Percentiles rank a stretch among this genome's conserved stretches.
Evolutionary conservation across 2,113 vertebrate species (phyloP).

Genomic region (Sorex fumeus): DNA sequence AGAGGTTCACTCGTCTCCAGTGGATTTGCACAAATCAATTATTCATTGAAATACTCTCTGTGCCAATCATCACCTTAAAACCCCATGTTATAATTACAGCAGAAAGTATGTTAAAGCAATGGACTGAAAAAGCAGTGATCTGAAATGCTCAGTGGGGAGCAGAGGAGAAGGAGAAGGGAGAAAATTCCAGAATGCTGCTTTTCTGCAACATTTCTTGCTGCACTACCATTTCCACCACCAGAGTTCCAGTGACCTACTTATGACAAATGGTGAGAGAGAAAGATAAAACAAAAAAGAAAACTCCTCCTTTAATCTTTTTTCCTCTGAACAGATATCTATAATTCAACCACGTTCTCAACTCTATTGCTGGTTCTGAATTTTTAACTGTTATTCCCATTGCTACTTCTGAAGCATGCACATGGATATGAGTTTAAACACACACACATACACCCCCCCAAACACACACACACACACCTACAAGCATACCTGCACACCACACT

Average conservation of each 20-base stretch:
- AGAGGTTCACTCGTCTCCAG: constrained; percentile 14
- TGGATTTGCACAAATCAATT: not conserved
- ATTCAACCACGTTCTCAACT: constrained; percentile 75
- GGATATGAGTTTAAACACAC: no score
- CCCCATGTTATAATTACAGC: not conserved
- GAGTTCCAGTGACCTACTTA: constrained; percentile 80
- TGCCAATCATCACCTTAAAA: no score
- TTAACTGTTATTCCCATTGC: constrained; percentile 72
- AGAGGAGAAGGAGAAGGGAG: not conserved
- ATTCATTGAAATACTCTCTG: not conserved
- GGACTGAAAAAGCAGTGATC: not conserved
- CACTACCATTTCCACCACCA: constrained; percentile 21
- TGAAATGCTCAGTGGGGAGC: not conserved
- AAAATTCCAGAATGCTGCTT: accelerated
- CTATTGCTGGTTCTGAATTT: constrained; percentile 67
- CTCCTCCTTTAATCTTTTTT: constrained; percentile 80
- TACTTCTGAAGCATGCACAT: not conserved
- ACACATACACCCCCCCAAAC: accelerated
- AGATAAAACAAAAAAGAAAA: constrained; percentile 74
- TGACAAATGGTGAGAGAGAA: constrained; percentile 61
- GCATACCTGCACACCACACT: accelerated
- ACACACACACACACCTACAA: not conserved
- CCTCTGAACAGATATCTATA: constrained; percentile 80
- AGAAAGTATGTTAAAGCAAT: not conserved
- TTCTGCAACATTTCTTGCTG: accelerated